Percentiles rank a stretch among this genome's conserved stretches.
phyloP scores from a whole-genome alignment of 2,113 vertebrate species.

The Forbesichthys agassizii region DNA sequence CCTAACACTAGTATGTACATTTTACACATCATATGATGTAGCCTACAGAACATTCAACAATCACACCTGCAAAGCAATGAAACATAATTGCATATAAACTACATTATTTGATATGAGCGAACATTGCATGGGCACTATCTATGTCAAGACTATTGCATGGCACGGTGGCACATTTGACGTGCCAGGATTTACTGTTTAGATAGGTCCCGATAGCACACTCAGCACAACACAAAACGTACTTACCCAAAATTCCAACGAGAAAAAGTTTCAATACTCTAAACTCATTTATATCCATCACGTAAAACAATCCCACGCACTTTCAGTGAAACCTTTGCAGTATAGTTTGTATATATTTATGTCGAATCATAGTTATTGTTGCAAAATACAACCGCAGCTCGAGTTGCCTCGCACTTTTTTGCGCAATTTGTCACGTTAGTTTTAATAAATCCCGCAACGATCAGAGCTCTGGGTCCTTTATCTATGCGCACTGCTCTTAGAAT shows the following conservation, averaged over 20 bases:
- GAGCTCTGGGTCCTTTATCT: too few species aligned
- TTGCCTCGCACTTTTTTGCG: not conserved
- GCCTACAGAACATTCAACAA: not conserved
- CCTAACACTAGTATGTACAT: too few species aligned
- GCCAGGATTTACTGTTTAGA: not conserved
- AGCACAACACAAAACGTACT: conserved; percentile 36
- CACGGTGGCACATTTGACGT: too few species aligned
- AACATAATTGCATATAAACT: conserved; percentile 36
- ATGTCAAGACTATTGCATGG: too few species aligned
- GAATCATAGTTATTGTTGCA: conserved; percentile 46
- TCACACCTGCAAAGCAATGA: conserved; percentile 6
- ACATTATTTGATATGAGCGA: conserved; percentile 47
- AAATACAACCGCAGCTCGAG: not conserved
- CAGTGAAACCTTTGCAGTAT: conserved; percentile 59
- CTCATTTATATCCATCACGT: conserved; percentile 70
- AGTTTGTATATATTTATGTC: conserved; percentile 42
- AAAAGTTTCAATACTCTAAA: conserved; percentile 69
- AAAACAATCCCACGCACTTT: conserved; percentile 36
- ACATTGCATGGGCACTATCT: too few species aligned
- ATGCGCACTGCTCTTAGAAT: too few species aligned
- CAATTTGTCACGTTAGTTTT: not conserved
- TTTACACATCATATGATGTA: too few species aligned
- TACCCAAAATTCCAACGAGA: conserved; percentile 65
- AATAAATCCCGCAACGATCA: too few species aligned
- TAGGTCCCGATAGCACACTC: not conserved